Base-by-base conservation (phyloP, 2,797 vertebrate genomes). In the Percopsis omiscomaycus region DNA sequence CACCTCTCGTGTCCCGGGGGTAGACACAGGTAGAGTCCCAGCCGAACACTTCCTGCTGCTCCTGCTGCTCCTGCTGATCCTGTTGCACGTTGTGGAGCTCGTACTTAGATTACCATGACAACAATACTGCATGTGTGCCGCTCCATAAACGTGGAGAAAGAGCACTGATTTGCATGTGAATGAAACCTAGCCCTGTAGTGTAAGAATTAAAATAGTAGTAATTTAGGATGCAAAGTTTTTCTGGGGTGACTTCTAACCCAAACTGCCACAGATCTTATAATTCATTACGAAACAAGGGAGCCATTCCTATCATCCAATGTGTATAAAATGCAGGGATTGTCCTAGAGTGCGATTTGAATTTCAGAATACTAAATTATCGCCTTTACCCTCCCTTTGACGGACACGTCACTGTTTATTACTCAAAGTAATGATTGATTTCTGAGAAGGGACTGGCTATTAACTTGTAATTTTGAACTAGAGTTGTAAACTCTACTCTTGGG, bases 1-100 rank as follows among this genome's bases (percentile, higher is more conserved):
- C 92, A 87, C 87, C 84, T 91, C 80, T 91, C 94, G 93, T 87
- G 89, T 93, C 71, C 92, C 91, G 84, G 92, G 92, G 91, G 89
- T 94, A 92, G 93, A 93, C 80, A 92, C 92, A 94, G 94, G 92
- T 94, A 93, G 86, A 92, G 85, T 92, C 70, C 81, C 82, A 89
- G 86, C 77, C 67, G 77, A 84, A 32, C 30, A 22, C 22, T 22
- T 32, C 71, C 80, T 58, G 62, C 74, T 79, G 67, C 74, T 83
- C 69, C 66, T 74, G 44, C 77, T 83, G 68, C 82, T 64, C 63
- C 66, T 80, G 15, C 30, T n/a, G n/a, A 22, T 72, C 75, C 63
- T 66, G 74, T 74, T 16, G 82, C 79, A 78, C 75, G 49, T 66
- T 71, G 71, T 71, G 27, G 15, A 3, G 75, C 80, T 61, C 67